Conservation (phyloP, 2,888 invertebrate genomes). For the Pterobdella sp. region DNA sequence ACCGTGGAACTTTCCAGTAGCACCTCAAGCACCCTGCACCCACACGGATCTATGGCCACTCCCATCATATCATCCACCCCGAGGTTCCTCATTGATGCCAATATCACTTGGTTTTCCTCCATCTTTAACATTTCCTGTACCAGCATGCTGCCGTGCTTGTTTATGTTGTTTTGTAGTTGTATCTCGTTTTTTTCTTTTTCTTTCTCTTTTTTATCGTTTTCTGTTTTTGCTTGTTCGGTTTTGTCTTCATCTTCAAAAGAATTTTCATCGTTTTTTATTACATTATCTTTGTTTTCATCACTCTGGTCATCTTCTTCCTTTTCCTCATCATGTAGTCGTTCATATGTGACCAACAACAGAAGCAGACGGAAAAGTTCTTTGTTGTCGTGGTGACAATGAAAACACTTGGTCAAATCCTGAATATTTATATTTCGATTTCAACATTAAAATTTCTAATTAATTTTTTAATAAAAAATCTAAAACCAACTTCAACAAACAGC, state of each 20-base stretch:
- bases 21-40: neutral
- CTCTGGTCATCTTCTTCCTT: neutral
- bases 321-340: neutral
- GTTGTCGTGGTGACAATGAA: neutral
- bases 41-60: neutral
- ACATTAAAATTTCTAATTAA: neutral
- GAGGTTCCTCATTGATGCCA: neutral
- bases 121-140: neutral
- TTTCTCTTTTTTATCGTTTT: neutral
- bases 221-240: neutral
- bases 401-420: neutral
- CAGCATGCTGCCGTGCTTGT: constrained; percentile 2
- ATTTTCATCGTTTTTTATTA: neutral
- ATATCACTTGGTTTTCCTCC: neutral
- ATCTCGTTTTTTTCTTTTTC: neutral
- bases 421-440: neutral
- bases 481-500: neutral
- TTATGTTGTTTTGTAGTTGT: neutral
- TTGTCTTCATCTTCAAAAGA: neutral
- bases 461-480: too few species aligned
- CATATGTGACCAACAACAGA: neutral
- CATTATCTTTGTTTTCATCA: too few species aligned
- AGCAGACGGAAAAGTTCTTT: constrained; percentile 9
- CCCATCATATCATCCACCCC: neutral
- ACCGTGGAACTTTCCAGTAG: neutral